Percentiles rank a stretch among this genome's conserved stretches.
Evolutionary conservation across 2,888 invertebrate species (phyloP).

Genomic region (Chesias legatella): DNA sequence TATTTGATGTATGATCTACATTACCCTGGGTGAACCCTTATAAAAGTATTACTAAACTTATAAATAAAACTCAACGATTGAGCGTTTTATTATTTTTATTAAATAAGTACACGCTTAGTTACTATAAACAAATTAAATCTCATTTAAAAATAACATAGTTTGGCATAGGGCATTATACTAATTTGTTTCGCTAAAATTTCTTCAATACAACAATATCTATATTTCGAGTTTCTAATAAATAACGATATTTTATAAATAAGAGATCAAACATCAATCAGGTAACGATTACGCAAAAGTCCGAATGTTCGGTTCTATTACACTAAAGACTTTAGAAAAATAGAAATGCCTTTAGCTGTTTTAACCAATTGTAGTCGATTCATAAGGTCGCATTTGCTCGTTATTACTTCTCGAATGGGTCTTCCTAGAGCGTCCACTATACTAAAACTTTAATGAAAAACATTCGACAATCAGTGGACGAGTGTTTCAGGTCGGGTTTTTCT

Average conservation of each 20-base stretch:
- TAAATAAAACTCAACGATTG: conserved; percentile 13
- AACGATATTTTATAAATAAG: conserved; percentile 64
- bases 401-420: too few species aligned
- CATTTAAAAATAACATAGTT: conserved; percentile 66
- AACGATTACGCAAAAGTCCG: conserved; percentile 42
- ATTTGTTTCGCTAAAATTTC: conserved; percentile 43
- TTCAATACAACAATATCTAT: conserved; percentile 47
- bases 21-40: too few species aligned
- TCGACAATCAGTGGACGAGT: too few species aligned
- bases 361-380: conserved; percentile 17
- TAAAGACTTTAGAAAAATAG: conserved; percentile 23
- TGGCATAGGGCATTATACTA: conserved; percentile 51
- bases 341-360: conserved; percentile 24
- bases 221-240: conserved; percentile 55
- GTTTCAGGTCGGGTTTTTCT: too few species aligned
- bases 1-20: too few species aligned
- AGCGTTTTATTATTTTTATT: conserved; percentile 33
- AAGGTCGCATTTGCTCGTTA: too few species aligned
- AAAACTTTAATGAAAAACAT: too few species aligned
- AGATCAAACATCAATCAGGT: conserved; percentile 78
- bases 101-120: conserved; percentile 48
- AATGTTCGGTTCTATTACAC: conserved; percentile 11
- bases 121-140: conserved; percentile 59
- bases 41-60: conserved; percentile 13
- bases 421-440: too few species aligned